Evolutionary conservation across 2,113 vertebrate species (phyloP).

Genomic region (Amphilophus citrinellus): DNA sequence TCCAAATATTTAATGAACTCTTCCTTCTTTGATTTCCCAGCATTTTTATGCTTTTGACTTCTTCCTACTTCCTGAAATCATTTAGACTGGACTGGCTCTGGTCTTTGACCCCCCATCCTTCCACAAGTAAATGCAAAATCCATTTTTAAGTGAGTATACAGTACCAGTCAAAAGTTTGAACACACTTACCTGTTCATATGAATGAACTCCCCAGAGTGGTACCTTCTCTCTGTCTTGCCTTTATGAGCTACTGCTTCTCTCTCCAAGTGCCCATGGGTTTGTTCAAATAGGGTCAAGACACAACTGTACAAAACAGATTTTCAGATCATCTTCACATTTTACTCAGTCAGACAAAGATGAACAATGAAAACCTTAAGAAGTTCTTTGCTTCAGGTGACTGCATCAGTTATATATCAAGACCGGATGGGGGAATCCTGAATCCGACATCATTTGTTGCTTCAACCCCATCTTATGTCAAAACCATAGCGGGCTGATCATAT

Average conservation of each 20-base stretch:
- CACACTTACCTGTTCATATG: no score
- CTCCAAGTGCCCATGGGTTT: not conserved
- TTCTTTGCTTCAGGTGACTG: not conserved
- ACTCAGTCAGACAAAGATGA: constrained; percentile 21
- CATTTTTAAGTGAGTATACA: not conserved
- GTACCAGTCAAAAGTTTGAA: not conserved
- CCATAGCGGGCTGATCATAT: not conserved
- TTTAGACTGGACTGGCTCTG: no score
- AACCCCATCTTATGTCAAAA: not conserved
- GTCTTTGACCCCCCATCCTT: no score
- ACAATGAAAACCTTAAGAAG: constrained; percentile 4
- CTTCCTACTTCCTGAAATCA: not conserved
- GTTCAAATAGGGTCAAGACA: not conserved
- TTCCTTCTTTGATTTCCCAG: not conserved
- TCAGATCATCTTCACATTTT: not conserved
- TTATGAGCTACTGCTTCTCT: not conserved
- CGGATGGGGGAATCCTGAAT: not conserved
- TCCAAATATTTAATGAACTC: no score
- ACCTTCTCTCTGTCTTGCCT: not conserved
- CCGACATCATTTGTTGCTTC: constrained; percentile 9
- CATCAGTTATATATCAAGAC: constrained; percentile 1
- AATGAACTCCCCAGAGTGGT: not conserved
- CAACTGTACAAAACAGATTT: not conserved
- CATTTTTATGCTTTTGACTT: not conserved
- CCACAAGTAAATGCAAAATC: not conserved